Base-by-base conservation (phyloP, 2,797 vertebrate species). In the Microcaecilia unicolor region DNA sequence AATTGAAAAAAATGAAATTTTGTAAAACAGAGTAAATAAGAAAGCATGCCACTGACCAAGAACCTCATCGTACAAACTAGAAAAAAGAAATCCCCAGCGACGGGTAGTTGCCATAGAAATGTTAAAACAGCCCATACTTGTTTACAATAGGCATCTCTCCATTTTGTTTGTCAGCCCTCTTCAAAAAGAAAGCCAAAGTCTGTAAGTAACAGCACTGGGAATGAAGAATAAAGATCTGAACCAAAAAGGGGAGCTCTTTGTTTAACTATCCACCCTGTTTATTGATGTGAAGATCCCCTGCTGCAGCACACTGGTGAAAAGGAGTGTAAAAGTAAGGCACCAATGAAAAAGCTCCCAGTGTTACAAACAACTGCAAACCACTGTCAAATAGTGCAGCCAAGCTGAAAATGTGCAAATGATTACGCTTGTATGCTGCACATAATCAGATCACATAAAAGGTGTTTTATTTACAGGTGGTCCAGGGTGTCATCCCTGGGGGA, bases 71-170 rank as follows among this genome's bases (percentile, higher is more conserved):
- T 89, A 91, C 82, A 56, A 74, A 68, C 66, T 29, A n/a, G n/a
- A 43, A 66, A 37, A 83, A 87, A 84, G 78, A 83, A 80, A 80
- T 83, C 77, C 76, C 78, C 76, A 37, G 85, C 83, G 88, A 91
- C 84, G 78, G 80, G 84, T 85, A 65, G 84, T 90, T 92, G 78
- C 91, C 87, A 93, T 85, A 86, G 89, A 83, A 88, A 91, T 87
- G 61, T 67, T 36, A 73, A 78, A 82, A 86, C 83, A 77, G 84
- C 81, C 69, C 83, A 85, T 80, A 87, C 80, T 83, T 87, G 85
- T 85, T 89, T 83, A 91, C 76, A 83, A 88, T 85, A 87, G 85
- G 88, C 80, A 82, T 81, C 77, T 83, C 80, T 73, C 78, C 76
- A 80, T 78, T 70, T 69, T 81, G n/a, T 66, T 73, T 78, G 78